Evolutionary conservation across 2,888 invertebrate species (phyloP), one percentile per base, ranked within the genome.

Genomic region (Vannuccia rotundouncinata): DNA sequence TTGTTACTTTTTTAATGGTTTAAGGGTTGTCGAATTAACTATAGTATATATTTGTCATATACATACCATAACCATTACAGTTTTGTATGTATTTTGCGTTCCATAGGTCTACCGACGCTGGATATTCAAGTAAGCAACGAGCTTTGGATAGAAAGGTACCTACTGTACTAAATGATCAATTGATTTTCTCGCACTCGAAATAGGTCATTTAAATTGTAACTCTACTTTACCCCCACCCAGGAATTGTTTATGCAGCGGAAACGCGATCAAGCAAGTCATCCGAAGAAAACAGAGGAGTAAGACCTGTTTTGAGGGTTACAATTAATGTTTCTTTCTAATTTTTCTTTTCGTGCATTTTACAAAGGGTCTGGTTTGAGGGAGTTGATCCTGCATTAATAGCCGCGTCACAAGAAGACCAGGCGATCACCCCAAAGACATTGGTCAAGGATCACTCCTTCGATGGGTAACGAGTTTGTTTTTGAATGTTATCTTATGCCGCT

Each of bases 301-400:
- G 22, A 22, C 25, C 25, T 66, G 5, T 13, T 13, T 45, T 45
- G 45, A 45, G 17, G 45, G 5, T 45, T 5, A 13, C 45, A 5
- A 45, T 45, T 45, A 45, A 45, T 45, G 17, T 45, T 45, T 45
- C 17, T 45, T 45, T 45, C 5, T 13, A 45, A 45, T 45, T 45
- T 45, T 13, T 45, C 13, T 66, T 22, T 66, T 66, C 5, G 10
- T n/a, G 5, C 5, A 22, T 66, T 22, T 13, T 22, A 66, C 25
- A 13, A 13, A 66, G 66, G 2, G 28, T 75, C 22, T 75, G 75
- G 75, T 75, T 75, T 29, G 75, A 75, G 13, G 31, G 22, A 2
- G 75, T 75, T 5, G 75, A 75, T 75, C 75, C 75, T 29, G 75
- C 30, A 29, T 29, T 75, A 31, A 75, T 75, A 22, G 75, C 75